Percentiles rank a stretch among this genome's conserved stretches.
These are phyloP conservation scores for Rhabdomys pumilio DNA, from an alignment of 2,797 vertebrate species.

Conservation along the genomic window DNA sequence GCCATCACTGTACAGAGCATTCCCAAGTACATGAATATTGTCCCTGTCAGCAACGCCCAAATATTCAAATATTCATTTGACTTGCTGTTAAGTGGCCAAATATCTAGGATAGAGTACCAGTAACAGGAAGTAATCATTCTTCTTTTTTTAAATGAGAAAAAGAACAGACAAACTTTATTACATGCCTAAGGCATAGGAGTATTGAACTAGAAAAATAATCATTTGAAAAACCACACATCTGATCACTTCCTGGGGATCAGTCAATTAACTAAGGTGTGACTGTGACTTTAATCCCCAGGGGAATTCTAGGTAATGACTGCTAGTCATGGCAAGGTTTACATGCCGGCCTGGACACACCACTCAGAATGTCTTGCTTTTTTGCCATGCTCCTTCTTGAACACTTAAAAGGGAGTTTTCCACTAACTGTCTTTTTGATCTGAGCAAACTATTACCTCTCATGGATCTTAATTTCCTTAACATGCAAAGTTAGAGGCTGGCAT, in stretches of 20 bases:
- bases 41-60: neutral
- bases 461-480: conserved; percentile 3
- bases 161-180: conserved; percentile 17
- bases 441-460: conserved; percentile 35
- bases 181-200: neutral
- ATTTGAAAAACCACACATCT: conserved; percentile 61
- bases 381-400: conserved; percentile 12
- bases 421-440: conserved; percentile 58
- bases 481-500: conserved; percentile 44
- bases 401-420: conserved; percentile 3
- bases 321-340: conserved; percentile 42
- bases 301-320: conserved; percentile 63
- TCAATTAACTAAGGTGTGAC: conserved; percentile 53
- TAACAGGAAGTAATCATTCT: conserved; percentile 58
- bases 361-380: conserved; percentile 50
- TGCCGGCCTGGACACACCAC: neutral
- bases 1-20: conserved; percentile 13
- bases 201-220: conserved; percentile 52
- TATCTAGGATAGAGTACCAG: conserved; percentile 39
- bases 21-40: neutral
- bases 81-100: conserved; percentile 43
- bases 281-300: conserved; percentile 52
- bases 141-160: neutral
- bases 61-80: neutral
- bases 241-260: conserved; percentile 72